Evolutionary conservation across 2,113 vertebrate species (phyloP), one percentile per base, ranked within the genome.

Genomic region (Pseudorasbora parva): DNA sequence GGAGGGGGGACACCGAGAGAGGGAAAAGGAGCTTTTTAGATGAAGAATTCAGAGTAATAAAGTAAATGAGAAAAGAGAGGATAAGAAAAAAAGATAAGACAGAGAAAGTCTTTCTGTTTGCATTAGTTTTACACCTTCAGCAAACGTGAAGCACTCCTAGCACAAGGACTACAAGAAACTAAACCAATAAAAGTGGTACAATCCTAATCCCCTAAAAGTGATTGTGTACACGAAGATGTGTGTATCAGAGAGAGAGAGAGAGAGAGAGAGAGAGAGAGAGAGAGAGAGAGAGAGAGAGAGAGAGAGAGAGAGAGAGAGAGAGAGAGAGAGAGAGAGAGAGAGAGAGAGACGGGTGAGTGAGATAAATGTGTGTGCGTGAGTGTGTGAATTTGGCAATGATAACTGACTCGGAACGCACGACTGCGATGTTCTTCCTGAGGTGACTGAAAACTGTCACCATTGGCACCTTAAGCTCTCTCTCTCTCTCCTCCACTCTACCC

Each of bases 371-470:
- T 66, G 60, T 41, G 14, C 21, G 14, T 11, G 59, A 25, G 41
- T 66, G 82, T 87, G 85, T 73, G 85, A 69, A 84, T 80, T 85
- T 82, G 89, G 78, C 75, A 83, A 45, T 11, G 23, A 83, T 82
- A 83, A 78, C 88, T 73, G 86, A 82, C 88, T 90, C 57, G 73
- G 84, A 84, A 87, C 82, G 84, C 87, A 88, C 75, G 54, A 85
- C 85, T 89, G 88, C 80, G 72, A 86, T 85, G 77, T 88, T 90
- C 87, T 87, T 90, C 84, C 84, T 12, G 74, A 88, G 83, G 87
- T 89, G 90, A 90, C 82, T 83, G 88, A 89, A 87, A 89, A 87
- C 87, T 91, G 89, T 92, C 92, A 92, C 88, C 89, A 83, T 88
- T 64, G 89, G 89, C 83, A 84, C 84, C 87, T 90, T 68, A 84